Base-by-base conservation (phyloP, 2,888 invertebrate genomes). In the Apodemia duryi region DNA sequence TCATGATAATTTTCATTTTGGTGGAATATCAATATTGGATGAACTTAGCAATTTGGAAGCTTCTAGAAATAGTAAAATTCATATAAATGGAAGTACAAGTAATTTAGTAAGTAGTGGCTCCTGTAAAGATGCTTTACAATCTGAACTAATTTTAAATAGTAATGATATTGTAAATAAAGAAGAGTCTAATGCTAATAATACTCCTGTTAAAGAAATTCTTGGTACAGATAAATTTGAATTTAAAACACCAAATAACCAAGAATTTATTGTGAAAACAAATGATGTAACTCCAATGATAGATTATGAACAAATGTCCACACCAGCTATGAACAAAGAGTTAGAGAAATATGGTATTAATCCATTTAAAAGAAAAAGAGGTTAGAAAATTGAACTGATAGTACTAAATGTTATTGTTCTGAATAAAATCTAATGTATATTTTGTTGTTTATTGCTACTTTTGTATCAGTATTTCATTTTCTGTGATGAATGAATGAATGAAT, bases 341-440 rank as follows among this genome's bases (percentile, higher is more conserved):
- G 91, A 94, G 69, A 94, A 93, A 77, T 94, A 92, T 84, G 95
- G 95, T 2, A 82, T 95, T 6, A 95, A 95, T 77, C 94, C 94
- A 2, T 85, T 95, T 29, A 95, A 94, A 79, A 88, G 94, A 65
- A 93, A 93, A 83, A 87, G 94, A 87, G 92, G 92, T 92, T 73
- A 79, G 72, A 28, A 43, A 21, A 51, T 11, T 61, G 51, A 64
- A 13, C 21, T 21, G 21, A 21, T 21, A 21, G 1, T 21, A 21
- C 21, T 21, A 21, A 21, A 21, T 21, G 21, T 21, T 21, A 21
- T 21, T 1, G 21, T 21, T 21, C 21, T 21, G 21, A 21, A 21
- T 21, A 21, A 21, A 21, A 21, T 21, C 21, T 21, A 21, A 21
- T 21, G 21, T 21, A 21, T 21, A 21, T 21, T 21, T 21, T 21